Base-by-base conservation (phyloP, 2,888 invertebrate genomes). In the Steromphala cineraria region DNA sequence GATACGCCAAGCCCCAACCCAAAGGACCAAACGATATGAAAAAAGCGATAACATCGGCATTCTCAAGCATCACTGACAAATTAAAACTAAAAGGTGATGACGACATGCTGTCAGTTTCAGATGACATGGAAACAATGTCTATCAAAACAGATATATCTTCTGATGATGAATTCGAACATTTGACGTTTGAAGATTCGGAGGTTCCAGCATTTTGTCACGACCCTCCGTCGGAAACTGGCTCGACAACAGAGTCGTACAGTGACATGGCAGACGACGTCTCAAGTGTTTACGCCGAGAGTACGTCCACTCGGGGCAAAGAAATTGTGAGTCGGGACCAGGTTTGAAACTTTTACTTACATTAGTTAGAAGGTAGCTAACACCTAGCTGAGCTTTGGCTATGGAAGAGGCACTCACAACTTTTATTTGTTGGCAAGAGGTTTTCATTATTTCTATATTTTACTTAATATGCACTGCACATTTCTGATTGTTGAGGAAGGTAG, bases 11-110 rank as follows among this genome's bases (percentile, higher is more conserved):
- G n/a, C 0, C 36, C 19, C 71, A 17, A 10, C 71, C 36, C n/a
- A 19, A 56, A 15, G 10, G 13, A 4, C 2, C 79, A 53, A 74
- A 81, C 19, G 88, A 87, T 10, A 96, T 97, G 96, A 97, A 96
- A 84, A 97, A 97, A 92, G 97, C 97, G 0, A 96, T 97, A 86
- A 96, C 96, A 62, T 96, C 96, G 79, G 97, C 97, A 0, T 97
- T 97, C 95, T 96, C 96, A 79, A 96, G 97, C 0, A 85, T 97
- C 96, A n/a, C 94, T 96, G 92, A 90, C 80, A 91, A 89, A 80
- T 84, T 92, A 31, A 92, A 91, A 79, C 87, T 90, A 67, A 90
- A 88, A 36, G 85, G 88, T 36, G 88, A 88, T 53, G 89, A 90
- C 62, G 91, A 91, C 76, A 83, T 80, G 21, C 53, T 75, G 4